A percentile compares a stretch with the other conserved stretches of the same genome.
phyloP scores from a whole-genome alignment of 2,888 invertebrate species.

The Ochlodes sylvanus region DNA sequence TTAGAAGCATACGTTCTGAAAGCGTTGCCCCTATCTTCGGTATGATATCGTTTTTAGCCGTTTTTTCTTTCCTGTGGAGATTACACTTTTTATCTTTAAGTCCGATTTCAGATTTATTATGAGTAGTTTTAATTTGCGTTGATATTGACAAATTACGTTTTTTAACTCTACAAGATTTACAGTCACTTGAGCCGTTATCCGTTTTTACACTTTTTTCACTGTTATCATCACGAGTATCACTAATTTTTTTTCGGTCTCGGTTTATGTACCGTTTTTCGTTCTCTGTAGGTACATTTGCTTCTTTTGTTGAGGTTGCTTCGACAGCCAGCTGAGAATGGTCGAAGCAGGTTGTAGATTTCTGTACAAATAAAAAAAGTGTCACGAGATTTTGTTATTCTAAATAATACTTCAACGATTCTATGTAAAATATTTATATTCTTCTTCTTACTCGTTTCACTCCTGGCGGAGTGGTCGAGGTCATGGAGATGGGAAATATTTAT shows the following conservation, averaged over 20 bases:
- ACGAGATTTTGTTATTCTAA: too few relatives aligned
- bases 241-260: slow-evolving; percentile 45
- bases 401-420: too few relatives aligned
- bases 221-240: slow-evolving; percentile 39
- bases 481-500: too few relatives aligned
- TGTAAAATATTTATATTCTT: too few relatives aligned
- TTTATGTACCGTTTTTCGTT: slow-evolving; percentile 44
- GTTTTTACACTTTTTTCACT: slow-evolving; percentile 51
- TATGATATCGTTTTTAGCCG: slow-evolving; percentile 62
- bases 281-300: slow-evolving; percentile 46
- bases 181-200: slow-evolving; percentile 52
- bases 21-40: slow-evolving; percentile 65
- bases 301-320: slow-evolving; percentile 47
- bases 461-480: too few relatives aligned
- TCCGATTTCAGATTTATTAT: slow-evolving; percentile 77
- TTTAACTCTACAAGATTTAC: slow-evolving; percentile 66
- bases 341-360: slow-evolving; percentile 78
- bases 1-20: slow-evolving; percentile 72
- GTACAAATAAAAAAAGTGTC: slow-evolving; percentile 45
- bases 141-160: slow-evolving; percentile 71
- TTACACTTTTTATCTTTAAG: slow-evolving; percentile 73
- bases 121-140: slow-evolving; percentile 73
- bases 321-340: slow-evolving; percentile 71
- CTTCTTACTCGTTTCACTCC: not conserved
- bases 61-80: slow-evolving; percentile 68